Conservation (phyloP, 2,888 invertebrate species). For the Cantharis lateralis region DNA sequence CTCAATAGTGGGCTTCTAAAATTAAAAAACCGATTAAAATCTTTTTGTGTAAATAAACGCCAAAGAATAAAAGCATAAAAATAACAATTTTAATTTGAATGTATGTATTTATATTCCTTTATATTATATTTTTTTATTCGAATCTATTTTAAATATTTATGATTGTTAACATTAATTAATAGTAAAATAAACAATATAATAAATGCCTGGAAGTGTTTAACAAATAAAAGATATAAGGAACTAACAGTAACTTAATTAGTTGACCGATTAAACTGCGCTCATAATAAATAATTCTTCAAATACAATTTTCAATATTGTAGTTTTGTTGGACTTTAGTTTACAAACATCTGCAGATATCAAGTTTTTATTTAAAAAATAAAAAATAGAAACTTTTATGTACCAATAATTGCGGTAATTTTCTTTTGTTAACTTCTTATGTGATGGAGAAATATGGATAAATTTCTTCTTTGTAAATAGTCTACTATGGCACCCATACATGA, state of each 20-base stretch:
- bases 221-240: constrained; percentile 32
- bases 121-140: constrained; percentile 31
- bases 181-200: constrained; percentile 38
- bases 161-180: constrained; percentile 40
- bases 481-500: constrained; percentile 29
- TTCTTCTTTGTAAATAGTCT: not conserved
- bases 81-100: not conserved
- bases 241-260: constrained; percentile 5
- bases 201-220: constrained; percentile 37
- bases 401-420: not conserved
- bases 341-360: not conserved
- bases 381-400: not conserved
- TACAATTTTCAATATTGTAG: not conserved
- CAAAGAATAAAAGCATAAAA: constrained; percentile 16
- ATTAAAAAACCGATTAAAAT: not conserved
- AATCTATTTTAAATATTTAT: constrained; percentile 39
- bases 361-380: not conserved
- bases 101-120: not conserved
- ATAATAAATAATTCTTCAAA: not conserved
- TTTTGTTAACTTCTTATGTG: not conserved
- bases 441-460: not conserved
- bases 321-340: not conserved
- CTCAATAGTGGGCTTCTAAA: not conserved
- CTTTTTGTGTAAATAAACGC: not conserved
- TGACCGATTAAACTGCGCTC: constrained; percentile 2